Evolutionary conservation across 92 coral and sea anemone species (phyloP).

Genomic region (Paragorgia papillata): DNA sequence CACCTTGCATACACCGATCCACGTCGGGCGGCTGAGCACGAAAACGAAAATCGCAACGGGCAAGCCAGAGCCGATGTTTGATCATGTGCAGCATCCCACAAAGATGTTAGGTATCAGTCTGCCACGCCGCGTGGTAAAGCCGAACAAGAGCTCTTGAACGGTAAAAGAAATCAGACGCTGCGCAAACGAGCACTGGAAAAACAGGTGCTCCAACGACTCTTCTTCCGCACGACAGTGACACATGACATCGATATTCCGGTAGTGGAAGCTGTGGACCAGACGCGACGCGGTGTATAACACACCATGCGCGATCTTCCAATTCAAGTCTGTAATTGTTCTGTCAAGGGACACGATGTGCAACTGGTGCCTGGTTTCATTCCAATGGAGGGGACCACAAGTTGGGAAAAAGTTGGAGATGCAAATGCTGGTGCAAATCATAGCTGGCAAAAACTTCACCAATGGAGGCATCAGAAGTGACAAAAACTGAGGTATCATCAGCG

Average conservation of each 20-base stretch:
- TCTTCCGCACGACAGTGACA: slow-evolving; percentile 17
- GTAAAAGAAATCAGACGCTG: background rate
- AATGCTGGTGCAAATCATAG: background rate
- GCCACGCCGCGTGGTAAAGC: slow-evolving; percentile 3
- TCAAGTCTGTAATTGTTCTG: background rate
- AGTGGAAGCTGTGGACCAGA: background rate
- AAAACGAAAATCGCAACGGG: slow-evolving; percentile 40
- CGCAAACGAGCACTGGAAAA: slow-evolving; percentile 22
- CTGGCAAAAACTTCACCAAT: background rate
- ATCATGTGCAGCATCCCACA: background rate
- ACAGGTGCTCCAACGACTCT: slow-evolving; percentile 16
- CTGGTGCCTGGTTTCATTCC: slow-evolving; percentile 10
- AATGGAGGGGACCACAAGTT: slow-evolving; percentile 5
- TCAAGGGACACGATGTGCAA: background rate
- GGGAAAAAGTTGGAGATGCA: slow-evolving; percentile 18
- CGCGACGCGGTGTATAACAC: slow-evolving; percentile 10
- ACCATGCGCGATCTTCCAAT: slow-evolving; percentile 33
- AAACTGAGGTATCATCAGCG: too few relatives aligned
- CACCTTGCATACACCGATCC: too few relatives aligned
- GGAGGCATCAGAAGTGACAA: background rate
- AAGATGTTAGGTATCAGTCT: background rate
- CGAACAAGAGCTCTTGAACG: slow-evolving; percentile 43
- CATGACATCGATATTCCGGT: background rate
- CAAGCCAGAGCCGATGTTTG: slow-evolving; percentile 18
- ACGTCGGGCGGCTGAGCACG: slow-evolving; percentile 8